phyloP scores from a whole-genome alignment of 2,113 vertebrate species.

The Condylura cristata region DNA sequence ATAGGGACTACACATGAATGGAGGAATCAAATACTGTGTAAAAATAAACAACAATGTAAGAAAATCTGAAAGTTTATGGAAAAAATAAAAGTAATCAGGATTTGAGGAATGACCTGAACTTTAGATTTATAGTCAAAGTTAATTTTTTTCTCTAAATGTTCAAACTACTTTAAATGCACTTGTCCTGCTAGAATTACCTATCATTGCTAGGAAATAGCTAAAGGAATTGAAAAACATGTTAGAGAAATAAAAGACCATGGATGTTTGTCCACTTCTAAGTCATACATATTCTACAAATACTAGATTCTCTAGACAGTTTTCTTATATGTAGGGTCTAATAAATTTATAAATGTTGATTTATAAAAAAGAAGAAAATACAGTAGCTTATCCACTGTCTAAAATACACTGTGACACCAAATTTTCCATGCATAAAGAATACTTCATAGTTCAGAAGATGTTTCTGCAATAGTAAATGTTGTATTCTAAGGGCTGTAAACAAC shows the following conservation, averaged over 20 bases:
- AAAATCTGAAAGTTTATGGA: too few relatives aligned
- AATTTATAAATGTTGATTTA: not conserved
- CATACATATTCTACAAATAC: not conserved
- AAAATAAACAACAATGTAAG: too few relatives aligned
- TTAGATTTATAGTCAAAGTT: constrained; percentile 3
- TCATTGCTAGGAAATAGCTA: constrained; percentile 14
- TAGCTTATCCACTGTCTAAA: not conserved
- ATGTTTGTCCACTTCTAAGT: not conserved
- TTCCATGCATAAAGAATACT: not conserved
- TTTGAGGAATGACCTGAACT: not conserved
- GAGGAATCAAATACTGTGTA: too few relatives aligned
- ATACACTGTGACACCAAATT: constrained; percentile 4
- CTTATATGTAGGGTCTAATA: not conserved
- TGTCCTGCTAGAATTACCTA: not conserved
- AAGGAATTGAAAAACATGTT: constrained; percentile 12
- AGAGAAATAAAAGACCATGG: not conserved
- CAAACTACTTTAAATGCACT: not conserved
- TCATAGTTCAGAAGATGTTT: not conserved
- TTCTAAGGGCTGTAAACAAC: not conserved
- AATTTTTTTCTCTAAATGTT: not conserved
- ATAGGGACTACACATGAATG: too few relatives aligned
- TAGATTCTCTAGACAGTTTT: not conserved
- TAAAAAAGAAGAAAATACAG: not conserved
- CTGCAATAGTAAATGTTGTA: not conserved
- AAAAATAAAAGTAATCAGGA: not conserved